Conservation (phyloP, 2,888 invertebrate genomes). For the Capitulum mitella region DNA sequence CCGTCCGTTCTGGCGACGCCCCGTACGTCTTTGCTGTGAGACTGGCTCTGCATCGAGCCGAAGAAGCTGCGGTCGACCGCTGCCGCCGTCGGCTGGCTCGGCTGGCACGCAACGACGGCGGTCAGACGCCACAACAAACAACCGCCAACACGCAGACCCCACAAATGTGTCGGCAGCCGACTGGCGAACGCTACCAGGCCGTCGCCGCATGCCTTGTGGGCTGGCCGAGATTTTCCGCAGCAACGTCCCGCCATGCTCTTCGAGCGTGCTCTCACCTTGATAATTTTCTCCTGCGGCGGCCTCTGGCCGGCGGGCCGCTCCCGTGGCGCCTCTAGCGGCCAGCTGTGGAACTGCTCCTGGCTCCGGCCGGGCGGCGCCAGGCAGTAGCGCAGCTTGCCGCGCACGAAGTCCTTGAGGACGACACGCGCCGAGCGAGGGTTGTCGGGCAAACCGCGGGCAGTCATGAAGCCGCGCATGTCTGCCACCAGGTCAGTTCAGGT, state of each 20-base stretch:
- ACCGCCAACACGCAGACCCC: too few relatives aligned
- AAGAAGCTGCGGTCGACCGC: conserved; percentile 14
- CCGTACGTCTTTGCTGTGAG: background rate
- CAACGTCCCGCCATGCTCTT: too few relatives aligned
- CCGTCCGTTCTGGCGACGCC: background rate
- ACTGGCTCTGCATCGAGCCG: background rate
- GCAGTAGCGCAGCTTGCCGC: conserved; percentile 75
- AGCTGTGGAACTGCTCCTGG: conserved; percentile 53
- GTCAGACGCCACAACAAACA: background rate
- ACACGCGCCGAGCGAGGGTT: conserved; percentile 80
- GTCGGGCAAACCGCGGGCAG: conserved; percentile 85
- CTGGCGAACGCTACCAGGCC: too few relatives aligned
- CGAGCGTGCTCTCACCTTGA: conserved; percentile 11
- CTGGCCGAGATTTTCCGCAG: too few relatives aligned
- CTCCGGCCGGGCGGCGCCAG: conserved; percentile 66
- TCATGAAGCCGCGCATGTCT: conserved; percentile 96
- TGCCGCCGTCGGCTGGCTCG: background rate
- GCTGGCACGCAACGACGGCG: background rate
- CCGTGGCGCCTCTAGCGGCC: background rate
- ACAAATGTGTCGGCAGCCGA: too few relatives aligned
- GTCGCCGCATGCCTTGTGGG: too few relatives aligned
- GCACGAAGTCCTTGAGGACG: conserved; percentile 83
- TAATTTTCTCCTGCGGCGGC: conserved; percentile 4
- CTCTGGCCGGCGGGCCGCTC: background rate
- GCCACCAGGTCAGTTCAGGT: too few relatives aligned